Evolutionary conservation across 2,797 vertebrate genomes (phyloP).

Genomic region (Synaphobranchus kaupii): DNA sequence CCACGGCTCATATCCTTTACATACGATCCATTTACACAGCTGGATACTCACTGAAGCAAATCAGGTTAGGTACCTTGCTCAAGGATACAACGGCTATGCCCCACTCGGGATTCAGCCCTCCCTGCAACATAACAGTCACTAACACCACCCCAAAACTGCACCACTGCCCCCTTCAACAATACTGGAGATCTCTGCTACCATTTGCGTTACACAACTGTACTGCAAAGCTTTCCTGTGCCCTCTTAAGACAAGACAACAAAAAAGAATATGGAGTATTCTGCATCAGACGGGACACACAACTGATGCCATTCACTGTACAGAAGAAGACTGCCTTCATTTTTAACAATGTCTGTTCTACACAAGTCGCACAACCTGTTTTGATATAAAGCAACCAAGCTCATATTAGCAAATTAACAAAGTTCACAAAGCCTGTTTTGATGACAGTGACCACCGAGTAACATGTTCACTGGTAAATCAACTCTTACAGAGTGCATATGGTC

Average conservation of each 20-base stretch:
- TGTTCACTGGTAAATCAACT: no score
- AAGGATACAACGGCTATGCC: background rate
- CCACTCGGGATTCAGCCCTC: background rate
- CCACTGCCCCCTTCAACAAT: background rate
- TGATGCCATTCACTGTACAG: background rate
- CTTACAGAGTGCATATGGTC: no score
- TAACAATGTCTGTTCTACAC: background rate
- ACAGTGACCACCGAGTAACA: background rate
- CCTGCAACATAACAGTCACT: background rate
- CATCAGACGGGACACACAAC: background rate
- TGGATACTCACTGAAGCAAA: conserved; percentile 20
- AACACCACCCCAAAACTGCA: background rate
- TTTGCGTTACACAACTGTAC: background rate
- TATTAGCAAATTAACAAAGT: background rate
- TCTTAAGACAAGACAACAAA: background rate
- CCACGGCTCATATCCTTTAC: background rate
- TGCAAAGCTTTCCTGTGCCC: background rate
- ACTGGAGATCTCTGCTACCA: background rate
- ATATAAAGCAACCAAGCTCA: background rate
- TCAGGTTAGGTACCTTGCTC: conserved; percentile 11
- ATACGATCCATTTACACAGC: background rate
- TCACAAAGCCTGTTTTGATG: background rate
- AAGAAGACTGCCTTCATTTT: background rate
- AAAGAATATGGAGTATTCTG: conserved; percentile 1
- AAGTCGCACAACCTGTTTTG: background rate